Percentiles rank a stretch among this genome's conserved stretches.
phyloP scores from a whole-genome alignment of 2,113 vertebrate species.

The Dicaeum eximium region DNA sequence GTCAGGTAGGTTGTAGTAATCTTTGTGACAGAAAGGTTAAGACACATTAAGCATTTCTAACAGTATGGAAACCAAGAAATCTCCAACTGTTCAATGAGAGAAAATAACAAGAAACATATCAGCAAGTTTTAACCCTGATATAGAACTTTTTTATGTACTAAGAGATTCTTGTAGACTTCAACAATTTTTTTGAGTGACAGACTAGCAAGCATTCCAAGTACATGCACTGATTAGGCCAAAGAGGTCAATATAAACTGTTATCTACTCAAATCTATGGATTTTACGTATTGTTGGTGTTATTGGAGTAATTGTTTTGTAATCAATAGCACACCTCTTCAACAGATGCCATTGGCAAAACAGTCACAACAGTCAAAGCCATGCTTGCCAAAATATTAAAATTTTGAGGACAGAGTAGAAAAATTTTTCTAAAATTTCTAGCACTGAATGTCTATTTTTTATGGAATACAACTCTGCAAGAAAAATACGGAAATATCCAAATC shows the following conservation, averaged over 20 bases:
- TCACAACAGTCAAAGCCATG: background rate
- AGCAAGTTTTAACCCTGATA: fast-evolving
- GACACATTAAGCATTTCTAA: background rate
- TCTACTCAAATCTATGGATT: background rate
- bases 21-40: background rate
- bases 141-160: background rate
- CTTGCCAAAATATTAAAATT: background rate
- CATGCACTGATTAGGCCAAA: background rate
- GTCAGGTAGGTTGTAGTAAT: background rate
- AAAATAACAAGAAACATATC: background rate
- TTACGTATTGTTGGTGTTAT: background rate
- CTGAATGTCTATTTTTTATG: background rate
- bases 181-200: background rate
- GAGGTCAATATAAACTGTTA: background rate
- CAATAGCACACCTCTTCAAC: background rate
- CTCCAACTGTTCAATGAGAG: background rate
- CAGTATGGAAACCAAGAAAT: background rate
- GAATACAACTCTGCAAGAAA: background rate
- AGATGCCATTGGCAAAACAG: background rate
- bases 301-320: background rate
- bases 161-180: background rate
- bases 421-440: background rate
- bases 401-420: background rate
- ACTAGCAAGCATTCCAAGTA: background rate
- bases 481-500: background rate